Base-by-base conservation (phyloP, 2,888 invertebrate genomes). In the Pterostichus madidus region DNA sequence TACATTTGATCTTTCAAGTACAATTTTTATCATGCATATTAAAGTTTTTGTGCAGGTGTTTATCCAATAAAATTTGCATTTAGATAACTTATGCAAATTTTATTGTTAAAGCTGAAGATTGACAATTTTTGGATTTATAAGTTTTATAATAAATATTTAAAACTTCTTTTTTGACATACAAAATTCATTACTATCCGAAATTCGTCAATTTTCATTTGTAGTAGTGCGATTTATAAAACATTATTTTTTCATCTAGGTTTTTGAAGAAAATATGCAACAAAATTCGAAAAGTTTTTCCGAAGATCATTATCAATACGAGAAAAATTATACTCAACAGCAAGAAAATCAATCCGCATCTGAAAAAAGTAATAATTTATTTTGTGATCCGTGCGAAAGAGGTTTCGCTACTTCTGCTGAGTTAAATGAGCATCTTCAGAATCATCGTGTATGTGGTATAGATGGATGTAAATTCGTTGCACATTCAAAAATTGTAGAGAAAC, bases 381-480 rank as follows among this genome's bases (percentile, higher is more conserved):
- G 96, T 90, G 96, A 96, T 87, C 92, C 94, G n/a, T 98, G 98
- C 89, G 96, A 97, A 86, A 92, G 94, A 87, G 93, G 94, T 10
- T 96, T 96, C 88, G 89, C 91, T 78, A 91, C 92, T 0, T 87
- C 91, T 78, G 91, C 92, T 31, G 90, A 92, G 83, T 92, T 95
- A 83, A 90, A 92, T 71, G 91, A 91, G 71, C 98, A 98, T 89
- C 90, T 93, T 85, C 90, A 91, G n/a, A 93, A 94, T 86, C 98
- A 98, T 90, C 92, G 93, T 89, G 92, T 92, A 89, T 98, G 98
- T 88, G 94, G 94, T 76, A 93, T 95, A 77, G 96, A 96, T 86
- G 95, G 95, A 11, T 98, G 98, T 88, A 92, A 91, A 46, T 97
- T 96, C 90, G 91, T 93, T 83, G 97, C 96, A 3, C 95, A 96